Evolutionary conservation across 2,888 invertebrate species (phyloP).

Genomic region (Caenorhabditis plicata): DNA sequence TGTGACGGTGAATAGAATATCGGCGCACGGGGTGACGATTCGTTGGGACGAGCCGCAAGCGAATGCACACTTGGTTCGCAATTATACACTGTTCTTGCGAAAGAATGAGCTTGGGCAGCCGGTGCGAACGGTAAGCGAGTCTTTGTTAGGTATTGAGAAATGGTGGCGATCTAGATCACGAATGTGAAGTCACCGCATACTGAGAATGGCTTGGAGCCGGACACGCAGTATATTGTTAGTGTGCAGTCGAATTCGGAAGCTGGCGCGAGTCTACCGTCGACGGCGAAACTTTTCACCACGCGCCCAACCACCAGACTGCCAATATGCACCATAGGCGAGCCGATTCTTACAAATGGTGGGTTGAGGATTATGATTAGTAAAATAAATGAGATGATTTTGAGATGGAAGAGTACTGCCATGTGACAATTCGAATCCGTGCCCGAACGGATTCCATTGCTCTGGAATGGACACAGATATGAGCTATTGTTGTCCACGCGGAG

Average conservation of each 20-base stretch:
- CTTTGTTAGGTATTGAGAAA: neutral
- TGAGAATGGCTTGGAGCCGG: constrained; percentile 42
- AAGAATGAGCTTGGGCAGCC: constrained; percentile 43
- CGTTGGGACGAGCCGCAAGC: constrained; percentile 40
- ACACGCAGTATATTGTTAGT: constrained; percentile 41
- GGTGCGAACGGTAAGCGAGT: constrained; percentile 17
- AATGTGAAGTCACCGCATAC: constrained; percentile 41
- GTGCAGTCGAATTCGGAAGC: constrained; percentile 37
- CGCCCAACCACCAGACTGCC: constrained; percentile 20
- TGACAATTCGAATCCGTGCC: constrained; percentile 20
- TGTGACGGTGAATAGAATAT: constrained; percentile 36
- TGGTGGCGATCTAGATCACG: neutral
- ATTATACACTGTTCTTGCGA: constrained; percentile 46
- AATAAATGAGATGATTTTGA: neutral
- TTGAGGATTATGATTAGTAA: neutral
- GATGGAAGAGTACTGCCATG: constrained; percentile 24
- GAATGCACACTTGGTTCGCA: constrained; percentile 46
- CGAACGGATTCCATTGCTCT: constrained; percentile 32
- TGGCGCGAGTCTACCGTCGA: constrained; percentile 46
- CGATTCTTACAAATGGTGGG: constrained; percentile 29
- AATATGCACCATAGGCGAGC: constrained; percentile 41
- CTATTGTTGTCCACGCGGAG: constrained; percentile 43
- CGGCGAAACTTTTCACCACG: constrained; percentile 46
- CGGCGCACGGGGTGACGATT: constrained; percentile 33
- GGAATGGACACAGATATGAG: constrained; percentile 24